phyloP scores from a whole-genome alignment of 2,888 invertebrate species.

The Dione vanillae region DNA sequence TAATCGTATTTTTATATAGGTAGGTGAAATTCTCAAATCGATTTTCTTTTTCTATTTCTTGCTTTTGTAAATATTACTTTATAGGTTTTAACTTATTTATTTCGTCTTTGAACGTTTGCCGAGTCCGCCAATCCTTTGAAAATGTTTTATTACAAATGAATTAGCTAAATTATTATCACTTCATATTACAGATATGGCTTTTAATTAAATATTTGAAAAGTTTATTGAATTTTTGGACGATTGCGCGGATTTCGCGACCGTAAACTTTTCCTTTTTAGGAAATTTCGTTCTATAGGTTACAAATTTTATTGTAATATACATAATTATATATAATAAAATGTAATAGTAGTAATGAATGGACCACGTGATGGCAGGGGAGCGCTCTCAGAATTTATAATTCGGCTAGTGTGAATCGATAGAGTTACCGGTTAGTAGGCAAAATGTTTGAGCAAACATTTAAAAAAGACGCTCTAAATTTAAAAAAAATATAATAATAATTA shows the following conservation, averaged over 20 bases:
- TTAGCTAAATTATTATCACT: slow-evolving; percentile 45
- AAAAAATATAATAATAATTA: slow-evolving; percentile 53
- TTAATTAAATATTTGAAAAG: slow-evolving; percentile 28
- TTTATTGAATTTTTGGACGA: slow-evolving; percentile 30
- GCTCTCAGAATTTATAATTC: slow-evolving; percentile 81
- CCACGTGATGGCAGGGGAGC: slow-evolving; percentile 74
- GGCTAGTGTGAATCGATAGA: slow-evolving; percentile 71
- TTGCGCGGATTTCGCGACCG: slow-evolving; percentile 52
- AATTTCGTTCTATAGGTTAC: slow-evolving; percentile 83
- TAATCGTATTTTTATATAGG: slow-evolving; percentile 78
- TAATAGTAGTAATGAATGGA: slow-evolving; percentile 77
- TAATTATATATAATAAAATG: slow-evolving; percentile 69
- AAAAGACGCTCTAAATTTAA: slow-evolving; percentile 75
- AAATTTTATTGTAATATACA: slow-evolving; percentile 81
- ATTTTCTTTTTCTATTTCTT: slow-evolving; percentile 74
- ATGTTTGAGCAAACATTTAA: slow-evolving; percentile 83
- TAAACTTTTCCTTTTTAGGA: slow-evolving; percentile 68
- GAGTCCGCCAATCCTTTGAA: slow-evolving; percentile 47
- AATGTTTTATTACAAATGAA: slow-evolving; percentile 27
- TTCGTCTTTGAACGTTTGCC: slow-evolving; percentile 60
- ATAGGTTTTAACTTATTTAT: slow-evolving; percentile 81
- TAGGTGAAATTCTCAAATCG: slow-evolving; percentile 75
- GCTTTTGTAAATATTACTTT: slow-evolving; percentile 82
- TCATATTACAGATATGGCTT: slow-evolving; percentile 20
- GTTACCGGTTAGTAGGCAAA: slow-evolving; percentile 77